Evolutionary conservation across 2,797 vertebrate species (phyloP), one percentile per base, ranked within the genome.

Genomic region (Pseudopleuronectes americanus): DNA sequence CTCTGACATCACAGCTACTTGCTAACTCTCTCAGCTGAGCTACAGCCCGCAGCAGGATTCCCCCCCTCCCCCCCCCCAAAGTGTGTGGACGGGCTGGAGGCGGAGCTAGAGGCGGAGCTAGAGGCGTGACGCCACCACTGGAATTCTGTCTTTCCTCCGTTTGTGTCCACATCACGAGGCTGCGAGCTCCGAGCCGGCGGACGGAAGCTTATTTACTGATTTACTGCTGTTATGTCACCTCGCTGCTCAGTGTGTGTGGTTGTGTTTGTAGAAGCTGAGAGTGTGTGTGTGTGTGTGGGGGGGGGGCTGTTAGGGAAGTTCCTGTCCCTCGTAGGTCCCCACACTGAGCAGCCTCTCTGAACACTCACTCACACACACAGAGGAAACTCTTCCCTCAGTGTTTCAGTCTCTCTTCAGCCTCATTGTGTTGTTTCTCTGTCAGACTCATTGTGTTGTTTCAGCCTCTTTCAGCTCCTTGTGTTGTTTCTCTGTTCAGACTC

Each of bases 81-180:
- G 26, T 26, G 26, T 26, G 26, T 26, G 26, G 26, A 26, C 26
- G 26, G 26, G 26, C 26, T 6, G 26, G 26, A 26, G 26, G 26
- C 26, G 26, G 26, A 26, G 26, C 16, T 66, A 38, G 41, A 48
- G 16, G 41, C 41, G 41, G 41, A 6, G 14, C 6, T 43, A 43
- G 41, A 43, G 16, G 6, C 6, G 6, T 17, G 36, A 16, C 16
- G 41, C 16, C 4, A 43, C 16, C 41, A 17, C 14, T 48, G 74
- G 51, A 78, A 59, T 68, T 43, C 16, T 43, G 5, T 43, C 6
- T 22, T 83, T 81, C 73, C 82, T 83, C 64, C 73, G 61, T 68
- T 81, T 84, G 67, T 83, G 67, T 79, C 45, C 38, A 36, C 65
- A n/a, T 51, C 52, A 17, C 1, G 19, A 36, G 48, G 51, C 21